Evolutionary conservation across 2,797 vertebrate species (phyloP).

Genomic region (Alauda arvensis): DNA sequence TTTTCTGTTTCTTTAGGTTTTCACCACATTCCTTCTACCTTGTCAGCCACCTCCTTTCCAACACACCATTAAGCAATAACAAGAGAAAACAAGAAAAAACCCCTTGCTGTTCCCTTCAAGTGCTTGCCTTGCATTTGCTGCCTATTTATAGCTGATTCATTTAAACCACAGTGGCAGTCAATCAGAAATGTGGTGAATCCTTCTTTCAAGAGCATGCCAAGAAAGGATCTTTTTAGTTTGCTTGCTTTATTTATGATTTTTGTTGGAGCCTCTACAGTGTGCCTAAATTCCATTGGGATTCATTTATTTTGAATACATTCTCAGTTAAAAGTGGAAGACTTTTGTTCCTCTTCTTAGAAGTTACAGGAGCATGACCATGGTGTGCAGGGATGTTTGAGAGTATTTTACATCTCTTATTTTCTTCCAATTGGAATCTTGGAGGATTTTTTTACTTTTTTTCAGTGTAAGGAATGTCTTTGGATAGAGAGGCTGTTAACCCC

Average conservation of each 20-base stretch:
- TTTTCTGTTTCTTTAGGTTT: background rate
- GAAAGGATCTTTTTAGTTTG: conserved; percentile 26
- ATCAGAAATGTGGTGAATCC: conserved; percentile 56
- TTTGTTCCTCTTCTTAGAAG: background rate
- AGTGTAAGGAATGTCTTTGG: background rate
- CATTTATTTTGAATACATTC: conserved; percentile 48
- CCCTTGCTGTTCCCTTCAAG: background rate
- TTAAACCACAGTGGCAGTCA: conserved; percentile 43
- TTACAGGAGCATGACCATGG: background rate
- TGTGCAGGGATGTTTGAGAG: background rate
- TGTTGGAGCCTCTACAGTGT: background rate
- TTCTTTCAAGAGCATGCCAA: conserved; percentile 36
- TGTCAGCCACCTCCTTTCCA: background rate
- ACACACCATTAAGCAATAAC: background rate
- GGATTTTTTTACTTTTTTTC: background rate
- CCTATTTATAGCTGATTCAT: conserved; percentile 55
- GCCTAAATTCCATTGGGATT: conserved; percentile 35
- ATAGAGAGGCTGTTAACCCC: background rate
- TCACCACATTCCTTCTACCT: background rate
- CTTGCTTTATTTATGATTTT: conserved; percentile 11
- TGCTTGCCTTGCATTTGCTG: conserved; percentile 40
- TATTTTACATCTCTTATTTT: background rate
- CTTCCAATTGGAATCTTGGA: background rate
- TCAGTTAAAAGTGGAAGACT: background rate
- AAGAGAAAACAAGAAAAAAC: background rate